A percentile compares a stretch with the other conserved stretches of the same genome.
phyloP scores from a whole-genome alignment of 2,888 invertebrate genomes.

The Esperia sulphurella region DNA sequence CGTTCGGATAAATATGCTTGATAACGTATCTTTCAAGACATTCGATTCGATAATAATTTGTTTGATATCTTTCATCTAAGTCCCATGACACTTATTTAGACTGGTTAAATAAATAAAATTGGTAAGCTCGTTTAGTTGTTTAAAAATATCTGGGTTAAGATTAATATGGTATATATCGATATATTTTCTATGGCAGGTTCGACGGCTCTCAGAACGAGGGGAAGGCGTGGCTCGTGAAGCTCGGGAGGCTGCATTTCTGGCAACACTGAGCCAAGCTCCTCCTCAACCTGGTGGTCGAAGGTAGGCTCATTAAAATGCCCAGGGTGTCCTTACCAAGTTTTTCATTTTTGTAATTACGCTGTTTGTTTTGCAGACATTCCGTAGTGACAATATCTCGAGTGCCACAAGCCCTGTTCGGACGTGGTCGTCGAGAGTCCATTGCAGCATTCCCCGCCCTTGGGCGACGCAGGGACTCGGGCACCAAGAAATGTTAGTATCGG shows the following conservation, averaged over 20 bases:
- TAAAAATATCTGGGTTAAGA: too few species aligned
- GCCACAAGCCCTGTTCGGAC: conserved; percentile 86
- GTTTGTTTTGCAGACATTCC: conserved; percentile 81
- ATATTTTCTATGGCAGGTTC: conserved; percentile 69
- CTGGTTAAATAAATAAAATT: too few species aligned
- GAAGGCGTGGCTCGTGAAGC: conserved; percentile 88
- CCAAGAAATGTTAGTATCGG: conserved; percentile 62
- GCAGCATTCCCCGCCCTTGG: conserved; percentile 84
- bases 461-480: conserved; percentile 63
- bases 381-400: conserved; percentile 92
- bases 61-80: too few species aligned
- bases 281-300: conserved; percentile 86
- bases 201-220: conserved; percentile 89
- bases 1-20: too few species aligned
- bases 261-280: conserved; percentile 87
- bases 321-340: neutral
- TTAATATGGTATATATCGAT: too few species aligned
- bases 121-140: too few species aligned
- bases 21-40: too few species aligned
- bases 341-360: neutral
- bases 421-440: conserved; percentile 89
- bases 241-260: conserved; percentile 89
- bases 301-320: conserved; percentile 25
- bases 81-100: too few species aligned
- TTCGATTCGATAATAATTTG: too few species aligned